These are phyloP conservation scores for Chamaetylas fuelleborni DNA, from an alignment of 2,113 vertebrate species.

Conservation along the genomic window DNA sequence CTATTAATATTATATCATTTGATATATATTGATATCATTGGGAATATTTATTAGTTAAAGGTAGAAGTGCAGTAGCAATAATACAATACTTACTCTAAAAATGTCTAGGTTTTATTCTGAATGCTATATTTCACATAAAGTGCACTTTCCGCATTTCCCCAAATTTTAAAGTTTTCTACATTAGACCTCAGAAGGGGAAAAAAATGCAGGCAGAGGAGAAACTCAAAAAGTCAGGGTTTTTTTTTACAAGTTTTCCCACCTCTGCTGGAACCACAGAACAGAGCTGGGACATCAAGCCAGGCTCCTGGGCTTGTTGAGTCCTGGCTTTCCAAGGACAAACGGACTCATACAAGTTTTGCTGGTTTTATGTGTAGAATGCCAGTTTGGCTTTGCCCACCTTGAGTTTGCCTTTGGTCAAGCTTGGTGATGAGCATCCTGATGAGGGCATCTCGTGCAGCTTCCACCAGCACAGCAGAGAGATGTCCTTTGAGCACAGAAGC, in stretches of 20 bases:
- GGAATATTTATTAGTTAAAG: constrained; percentile 11
- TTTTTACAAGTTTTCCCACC: not conserved
- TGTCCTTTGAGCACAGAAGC: not conserved
- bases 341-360: not conserved
- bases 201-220: not conserved
- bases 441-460: not conserved
- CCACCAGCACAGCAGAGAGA: not conserved
- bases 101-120: not conserved
- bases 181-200: not conserved
- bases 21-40: not conserved
- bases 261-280: not conserved
- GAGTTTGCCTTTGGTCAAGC: not conserved
- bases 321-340: not conserved
- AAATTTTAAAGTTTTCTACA: not conserved
- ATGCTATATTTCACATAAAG: not conserved
- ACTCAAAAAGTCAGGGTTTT: not conserved
- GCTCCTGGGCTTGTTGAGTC: not conserved
- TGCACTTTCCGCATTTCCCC: not conserved
- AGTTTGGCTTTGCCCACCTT: not conserved
- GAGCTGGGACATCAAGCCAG: not conserved
- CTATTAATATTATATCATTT: not conserved
- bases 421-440: not conserved
- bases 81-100: not conserved
- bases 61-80: not conserved
- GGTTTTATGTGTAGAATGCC: not conserved